A percentile compares a stretch with the other conserved stretches of the same genome.
Conservation (phyloP, 2,888 invertebrate species). For the Sinopyrophorus schimmeli region DNA sequence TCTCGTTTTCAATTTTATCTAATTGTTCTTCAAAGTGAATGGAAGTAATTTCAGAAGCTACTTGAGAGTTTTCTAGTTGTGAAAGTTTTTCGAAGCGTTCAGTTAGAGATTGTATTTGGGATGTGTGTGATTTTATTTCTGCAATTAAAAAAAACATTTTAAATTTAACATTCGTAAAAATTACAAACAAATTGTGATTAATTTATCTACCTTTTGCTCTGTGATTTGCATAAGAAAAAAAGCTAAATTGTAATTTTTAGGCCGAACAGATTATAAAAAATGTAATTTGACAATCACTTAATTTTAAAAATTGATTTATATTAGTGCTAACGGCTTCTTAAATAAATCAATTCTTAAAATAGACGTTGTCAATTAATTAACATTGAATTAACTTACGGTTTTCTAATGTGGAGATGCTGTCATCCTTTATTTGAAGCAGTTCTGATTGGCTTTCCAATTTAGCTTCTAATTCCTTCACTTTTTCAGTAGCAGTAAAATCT, state of each 20-base stretch:
- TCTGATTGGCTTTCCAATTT: conserved; percentile 39
- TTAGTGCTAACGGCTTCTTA: too few species aligned
- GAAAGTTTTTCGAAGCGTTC: conserved; percentile 60
- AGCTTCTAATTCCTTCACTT: conserved; percentile 42
- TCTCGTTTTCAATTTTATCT: conserved; percentile 59
- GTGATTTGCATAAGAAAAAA: conserved; percentile 24
- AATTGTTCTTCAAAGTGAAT: conserved; percentile 80
- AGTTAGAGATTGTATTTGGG: conserved; percentile 12
- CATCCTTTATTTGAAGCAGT: conserved; percentile 42
- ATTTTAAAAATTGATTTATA: not conserved
- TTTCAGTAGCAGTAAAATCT: conserved; percentile 43
- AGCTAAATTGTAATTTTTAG: conserved; percentile 13
- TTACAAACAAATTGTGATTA: conserved; percentile 5
- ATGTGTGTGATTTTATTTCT: conserved; percentile 28
- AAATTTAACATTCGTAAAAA: not conserved
- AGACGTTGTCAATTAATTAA: too few species aligned
- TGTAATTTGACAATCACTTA: too few species aligned
- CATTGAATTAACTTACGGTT: conserved; percentile 42
- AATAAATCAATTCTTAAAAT: too few species aligned
- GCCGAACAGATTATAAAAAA: conserved; percentile 1
- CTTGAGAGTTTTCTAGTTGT: conserved; percentile 67
- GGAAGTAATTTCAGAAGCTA: conserved; percentile 77
- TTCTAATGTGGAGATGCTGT: conserved; percentile 44
- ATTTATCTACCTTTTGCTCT: conserved; percentile 28
- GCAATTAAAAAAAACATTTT: conserved; percentile 17